These are phyloP conservation scores for Lutraria rhynchaena DNA, from an alignment of 1,140 invertebrate species.

Conservation along the genomic window DNA sequence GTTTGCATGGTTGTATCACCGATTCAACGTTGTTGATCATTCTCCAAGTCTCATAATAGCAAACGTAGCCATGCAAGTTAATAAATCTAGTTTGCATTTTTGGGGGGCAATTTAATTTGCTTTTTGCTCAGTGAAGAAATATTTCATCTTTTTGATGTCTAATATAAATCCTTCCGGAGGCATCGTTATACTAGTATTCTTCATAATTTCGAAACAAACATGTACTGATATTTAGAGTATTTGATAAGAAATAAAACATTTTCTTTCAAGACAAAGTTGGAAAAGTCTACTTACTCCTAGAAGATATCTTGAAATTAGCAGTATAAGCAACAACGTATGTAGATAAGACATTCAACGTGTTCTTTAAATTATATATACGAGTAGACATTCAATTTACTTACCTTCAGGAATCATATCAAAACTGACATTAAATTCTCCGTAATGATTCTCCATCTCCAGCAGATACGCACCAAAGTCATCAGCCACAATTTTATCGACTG, in stretches of 20 bases:
- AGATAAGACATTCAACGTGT: too few species aligned
- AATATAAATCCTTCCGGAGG: too few species aligned
- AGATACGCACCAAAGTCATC: constrained; percentile 1
- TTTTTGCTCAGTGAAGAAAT: neutral
- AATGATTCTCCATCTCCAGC: neutral
- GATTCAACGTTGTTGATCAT: neutral
- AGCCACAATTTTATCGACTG: neutral
- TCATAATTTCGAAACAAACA: too few species aligned
- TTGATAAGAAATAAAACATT: too few species aligned
- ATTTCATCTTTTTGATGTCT: too few species aligned
- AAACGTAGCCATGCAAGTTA: neutral
- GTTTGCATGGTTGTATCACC: neutral
- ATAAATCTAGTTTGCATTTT: neutral
- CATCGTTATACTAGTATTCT: too few species aligned
- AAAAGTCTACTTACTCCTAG: too few species aligned
- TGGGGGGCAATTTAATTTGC: neutral
- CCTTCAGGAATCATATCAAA: constrained; percentile 2
- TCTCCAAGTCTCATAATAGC: neutral
- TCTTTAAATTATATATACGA: too few species aligned
- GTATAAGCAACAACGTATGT: too few species aligned
- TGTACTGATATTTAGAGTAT: too few species aligned
- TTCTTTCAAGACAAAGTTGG: too few species aligned
- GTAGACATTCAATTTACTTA: neutral
- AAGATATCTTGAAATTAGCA: too few species aligned
- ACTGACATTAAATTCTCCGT: neutral